Conservation (phyloP, 1,140 invertebrate species). For the Neodiprion lecontei region DNA sequence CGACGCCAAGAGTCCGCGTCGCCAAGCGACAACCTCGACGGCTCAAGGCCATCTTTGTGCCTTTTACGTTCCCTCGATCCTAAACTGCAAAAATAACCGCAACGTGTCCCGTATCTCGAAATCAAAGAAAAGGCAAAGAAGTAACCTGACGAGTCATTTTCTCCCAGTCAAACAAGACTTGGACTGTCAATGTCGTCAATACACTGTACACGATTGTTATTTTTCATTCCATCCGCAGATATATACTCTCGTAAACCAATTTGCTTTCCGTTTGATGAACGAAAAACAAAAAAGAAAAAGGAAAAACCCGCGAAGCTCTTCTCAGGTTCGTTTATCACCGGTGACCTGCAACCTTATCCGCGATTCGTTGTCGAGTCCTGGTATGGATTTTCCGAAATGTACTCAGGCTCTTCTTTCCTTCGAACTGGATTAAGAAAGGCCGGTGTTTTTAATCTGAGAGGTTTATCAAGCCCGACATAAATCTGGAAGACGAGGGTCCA, state of each 20-base stretch:
- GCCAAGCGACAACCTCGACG: not conserved
- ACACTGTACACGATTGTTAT: no score
- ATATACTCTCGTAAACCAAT: no score
- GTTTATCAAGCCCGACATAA: conserved; percentile 53
- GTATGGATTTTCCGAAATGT: conserved; percentile 24
- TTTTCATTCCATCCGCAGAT: no score
- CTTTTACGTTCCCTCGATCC: no score
- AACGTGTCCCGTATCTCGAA: no score
- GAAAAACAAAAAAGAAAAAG: not conserved
- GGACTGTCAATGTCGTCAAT: no score
- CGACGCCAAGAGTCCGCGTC: not conserved
- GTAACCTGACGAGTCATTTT: no score
- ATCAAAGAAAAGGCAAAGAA: no score
- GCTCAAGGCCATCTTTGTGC: no score
- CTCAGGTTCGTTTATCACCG: not conserved
- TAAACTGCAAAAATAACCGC: no score
- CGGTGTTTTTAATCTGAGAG: conserved; percentile 45
- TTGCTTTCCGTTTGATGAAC: no score
- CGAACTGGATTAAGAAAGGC: not conserved
- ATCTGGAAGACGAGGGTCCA: conserved; percentile 41
- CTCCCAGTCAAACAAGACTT: no score
- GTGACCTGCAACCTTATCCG: not conserved
- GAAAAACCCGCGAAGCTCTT: not conserved
- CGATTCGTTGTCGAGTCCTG: not conserved
- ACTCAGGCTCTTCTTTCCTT: not conserved